Conservation (phyloP, 2,113 vertebrate genomes). For the Mesembrinibis cayennensis region DNA sequence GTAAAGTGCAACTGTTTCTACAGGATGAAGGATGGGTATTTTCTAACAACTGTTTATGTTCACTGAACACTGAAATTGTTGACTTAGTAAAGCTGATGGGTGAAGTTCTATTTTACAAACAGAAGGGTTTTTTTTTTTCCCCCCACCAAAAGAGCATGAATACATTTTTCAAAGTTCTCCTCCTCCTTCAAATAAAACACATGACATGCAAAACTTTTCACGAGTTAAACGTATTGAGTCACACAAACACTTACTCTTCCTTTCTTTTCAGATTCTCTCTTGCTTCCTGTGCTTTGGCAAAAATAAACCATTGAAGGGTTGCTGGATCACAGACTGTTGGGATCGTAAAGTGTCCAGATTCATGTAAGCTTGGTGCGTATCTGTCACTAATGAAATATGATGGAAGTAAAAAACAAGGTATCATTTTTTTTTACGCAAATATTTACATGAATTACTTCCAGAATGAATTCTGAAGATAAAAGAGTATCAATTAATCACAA, state of each 20-base stretch:
- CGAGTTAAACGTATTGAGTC: neutral
- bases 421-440: neutral
- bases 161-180: neutral
- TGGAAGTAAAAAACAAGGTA: neutral
- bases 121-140: neutral
- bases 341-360: slow-evolving; percentile 88
- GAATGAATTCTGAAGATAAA: neutral
- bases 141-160: neutral
- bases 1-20: neutral
- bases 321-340: slow-evolving; percentile 80
- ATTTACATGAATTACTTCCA: neutral
- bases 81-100: neutral
- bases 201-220: neutral
- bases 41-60: neutral
- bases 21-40: neutral
- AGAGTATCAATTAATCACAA: neutral
- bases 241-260: slow-evolving; percentile 80
- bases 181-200: neutral
- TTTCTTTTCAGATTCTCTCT: slow-evolving; percentile 77
- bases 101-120: neutral
- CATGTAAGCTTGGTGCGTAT: slow-evolving; percentile 83
- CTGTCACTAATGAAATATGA: slow-evolving; percentile 77
- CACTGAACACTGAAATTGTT: neutral
- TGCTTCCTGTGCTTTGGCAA: slow-evolving; percentile 85
- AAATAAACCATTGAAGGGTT: slow-evolving; percentile 86